These are phyloP conservation scores for Dasysyrphus tricinctus DNA, from an alignment of 2,888 invertebrate genomes.

Conservation along the genomic window DNA sequence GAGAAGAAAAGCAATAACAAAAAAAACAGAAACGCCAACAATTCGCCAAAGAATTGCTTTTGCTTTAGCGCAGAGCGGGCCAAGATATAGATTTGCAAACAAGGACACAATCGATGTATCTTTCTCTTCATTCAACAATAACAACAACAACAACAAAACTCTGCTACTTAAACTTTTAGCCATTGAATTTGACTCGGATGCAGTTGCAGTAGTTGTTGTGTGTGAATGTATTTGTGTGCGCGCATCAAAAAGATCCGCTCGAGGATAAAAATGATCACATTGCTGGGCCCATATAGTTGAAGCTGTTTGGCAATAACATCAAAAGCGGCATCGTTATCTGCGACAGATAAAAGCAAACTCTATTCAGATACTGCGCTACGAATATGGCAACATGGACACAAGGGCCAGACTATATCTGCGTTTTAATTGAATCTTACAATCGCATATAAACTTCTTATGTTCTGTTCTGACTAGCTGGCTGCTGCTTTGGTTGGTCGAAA, in stretches of 20 bases:
- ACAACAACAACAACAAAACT: neutral
- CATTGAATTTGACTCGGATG: constrained; percentile 51
- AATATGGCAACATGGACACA: constrained; percentile 67
- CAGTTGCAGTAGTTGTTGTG: neutral
- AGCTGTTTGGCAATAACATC: constrained; percentile 69
- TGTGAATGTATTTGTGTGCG: constrained; percentile 23
- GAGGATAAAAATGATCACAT: constrained; percentile 74
- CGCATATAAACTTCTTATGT: constrained; percentile 48
- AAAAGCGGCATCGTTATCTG: constrained; percentile 76
- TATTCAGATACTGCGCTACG: constrained; percentile 74
- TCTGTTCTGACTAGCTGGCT: constrained; percentile 5
- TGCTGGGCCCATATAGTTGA: constrained; percentile 66
- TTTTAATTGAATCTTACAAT: constrained; percentile 71
- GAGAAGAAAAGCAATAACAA: neutral
- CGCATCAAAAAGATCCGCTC: constrained; percentile 74
- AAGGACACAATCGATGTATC: constrained; percentile 63
- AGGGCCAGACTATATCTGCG: constrained; percentile 58
- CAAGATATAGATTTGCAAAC: constrained; percentile 54
- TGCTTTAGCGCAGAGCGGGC: neutral
- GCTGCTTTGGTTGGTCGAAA: neutral
- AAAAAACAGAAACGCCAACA: constrained; percentile 27
- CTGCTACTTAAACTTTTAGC: constrained; percentile 37
- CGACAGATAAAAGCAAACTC: constrained; percentile 73
- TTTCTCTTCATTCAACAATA: constrained; percentile 29
- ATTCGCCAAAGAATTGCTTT: constrained; percentile 64